Base-by-base conservation (phyloP, 2,797 vertebrate species). In the Danio aesculapii region DNA sequence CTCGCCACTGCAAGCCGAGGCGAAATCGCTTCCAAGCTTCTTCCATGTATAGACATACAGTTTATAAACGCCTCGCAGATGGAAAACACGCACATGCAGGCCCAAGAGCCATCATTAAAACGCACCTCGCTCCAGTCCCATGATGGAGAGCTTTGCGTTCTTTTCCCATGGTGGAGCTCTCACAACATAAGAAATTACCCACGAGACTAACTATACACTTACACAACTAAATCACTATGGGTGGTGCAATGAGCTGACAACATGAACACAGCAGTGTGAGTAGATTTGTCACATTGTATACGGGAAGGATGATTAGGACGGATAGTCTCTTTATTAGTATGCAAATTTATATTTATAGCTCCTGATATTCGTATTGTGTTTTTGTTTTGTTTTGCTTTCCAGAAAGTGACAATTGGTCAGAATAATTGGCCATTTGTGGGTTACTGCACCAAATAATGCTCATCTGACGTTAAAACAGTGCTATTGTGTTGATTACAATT, bases 1-100 rank as follows among this genome's bases (percentile, higher is more conserved):
- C 90, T 90, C 88, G 87, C 89, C 90, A 63, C 61, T 30, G 58
- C 71, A 76, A 79, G 72, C 73, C 79, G 19, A 43, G 57, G 43
- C 30, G 71, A 83, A 75, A 81, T 85, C 78, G 53, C 80, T 75
- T 74, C 52, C 17, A 44, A 75, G 50, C 17, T 47, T 5, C 52
- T 41, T 63, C 50, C 52, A 69, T 13, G 57, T 67, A 72, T 43
- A 82, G 58, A 77, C 58, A 78, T 17, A 57, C 58, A 70, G 19
- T 41, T 55, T 30, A 74, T 14, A 72, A 14, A 53, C 55, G 63
- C 30, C 74, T 63, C 44, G 16, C 53, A 43, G 66, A 69, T 53
- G 52, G 16, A 49, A 61, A 78, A 61, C 70, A 85, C 67, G 73
- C 70, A 57, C 46, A 79, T 7, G 61, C 66, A 84, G 30, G 17